Base-by-base conservation (phyloP, 2,888 invertebrate genomes). In the Limnephilus marmoratus region DNA sequence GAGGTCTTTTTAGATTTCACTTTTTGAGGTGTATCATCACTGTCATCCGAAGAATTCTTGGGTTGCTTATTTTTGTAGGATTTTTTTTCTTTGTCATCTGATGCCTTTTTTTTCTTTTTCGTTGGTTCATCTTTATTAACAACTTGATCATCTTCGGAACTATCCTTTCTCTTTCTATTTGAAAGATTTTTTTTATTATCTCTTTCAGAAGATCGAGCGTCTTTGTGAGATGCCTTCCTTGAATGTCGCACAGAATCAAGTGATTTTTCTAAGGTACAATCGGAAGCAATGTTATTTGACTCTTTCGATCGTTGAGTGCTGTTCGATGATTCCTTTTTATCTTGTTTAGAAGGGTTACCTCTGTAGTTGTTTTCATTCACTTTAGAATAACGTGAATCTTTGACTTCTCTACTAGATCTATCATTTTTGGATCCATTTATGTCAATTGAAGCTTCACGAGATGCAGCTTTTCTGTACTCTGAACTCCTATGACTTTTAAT, bases 21-120 rank as follows among this genome's bases (percentile, higher is more conserved):
- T 41, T 92, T 89, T 93, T 94, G 31, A 18, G 88, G 81, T 37
- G 80, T 92, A 90, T 94, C 93, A 88, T 93, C 92, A 93, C 37
- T 93, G 92, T 91, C 94, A 94, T 93, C 93, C 45, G 90, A 90
- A 45, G 93, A 93, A 85, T 81, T 88, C 53, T 94, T 94, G 49
- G 92, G 95, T 96, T 94, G 95, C 95, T 94, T 95, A 95, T 93
- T 96, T 96, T 95, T 95, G 94, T 94, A 95, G 94, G 94, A 95
- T 94, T 94, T 94, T 94, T 93, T 95, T 95, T 94, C 95, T 95
- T 92, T 94, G 87, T 93, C 92, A 37, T 80, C 53, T 29, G 87
- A 49, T 15, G 90, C 88, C 37, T 89, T 92, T 83, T 91, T 90
- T 91, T 94, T 94, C 94, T 94, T 95, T 94, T 94, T 95, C 41